Evolutionary conservation across 1,140 invertebrate species (phyloP), one percentile per base, ranked within the genome.

Genomic region (Meloidogyne hapla): DNA sequence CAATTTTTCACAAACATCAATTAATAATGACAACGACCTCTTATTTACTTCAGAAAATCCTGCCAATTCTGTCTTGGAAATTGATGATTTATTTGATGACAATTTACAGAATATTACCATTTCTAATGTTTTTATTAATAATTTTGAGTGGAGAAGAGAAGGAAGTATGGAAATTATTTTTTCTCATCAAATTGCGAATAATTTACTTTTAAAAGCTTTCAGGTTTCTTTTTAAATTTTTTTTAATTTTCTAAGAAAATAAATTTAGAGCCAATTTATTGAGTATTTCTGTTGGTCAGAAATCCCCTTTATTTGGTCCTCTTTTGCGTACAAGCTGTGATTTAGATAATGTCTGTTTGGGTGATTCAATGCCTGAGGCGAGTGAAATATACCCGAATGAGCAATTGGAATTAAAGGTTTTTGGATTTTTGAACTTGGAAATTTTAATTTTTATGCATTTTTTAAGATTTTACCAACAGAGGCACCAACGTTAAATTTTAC

Each of bases 291-390:
- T 82, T n/a, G 45, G 63, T 0, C 72, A 56, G n/a, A 61, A 76
- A 10, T 84, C 82, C 8, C 73, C 83, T 26, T 9, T 84, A 8
- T 82, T 82, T 69, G 81, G 81, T 4, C 79, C 73, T 25, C 38
- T 83, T 40, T 61, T 82, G 45, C 73, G 73, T 23, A 82, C 81
- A 10, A 77, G 28, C 9, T 82, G 81, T 56, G 56, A 68, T 23
- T 38, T 63, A 9, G 81, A 82, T 72, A 83, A 82, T 74, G 38
- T 83, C n/a, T 82, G 81, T 40, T 64, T 82, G 23, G 80, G 78
- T 25, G 81, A 82, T 64, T 77, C 82, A 9, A 78, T 82, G 23
- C 78, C 82, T 18, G 81, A 82, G 65, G 67, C 68, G 13, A 83
- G 68, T 28, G 81, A 82, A 64, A 66, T 64, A 40, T 83, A 84